Evolutionary conservation across 2,888 invertebrate species (phyloP).

Genomic region (Phaedon cochleariae): DNA sequence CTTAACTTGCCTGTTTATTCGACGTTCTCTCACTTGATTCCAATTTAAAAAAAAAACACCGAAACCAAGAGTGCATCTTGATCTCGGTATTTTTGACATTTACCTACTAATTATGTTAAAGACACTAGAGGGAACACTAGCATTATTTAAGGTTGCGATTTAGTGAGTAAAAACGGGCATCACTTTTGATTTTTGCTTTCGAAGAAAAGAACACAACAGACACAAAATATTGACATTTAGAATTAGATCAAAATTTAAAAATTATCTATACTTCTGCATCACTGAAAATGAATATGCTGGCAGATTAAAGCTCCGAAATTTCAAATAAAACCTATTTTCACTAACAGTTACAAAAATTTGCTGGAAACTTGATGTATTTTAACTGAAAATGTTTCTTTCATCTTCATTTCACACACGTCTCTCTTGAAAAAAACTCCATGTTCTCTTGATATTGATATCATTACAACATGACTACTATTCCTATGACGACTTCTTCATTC

Average conservation of each 20-base stretch:
- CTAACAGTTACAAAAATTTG: no score
- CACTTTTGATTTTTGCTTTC: conserved; percentile 26
- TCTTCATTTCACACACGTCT: no score
- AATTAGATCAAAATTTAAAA: not conserved
- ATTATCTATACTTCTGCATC: not conserved
- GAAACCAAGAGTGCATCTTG: conserved; percentile 8
- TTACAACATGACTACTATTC: no score
- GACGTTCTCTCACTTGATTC: conserved; percentile 26
- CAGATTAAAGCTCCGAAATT: not conserved
- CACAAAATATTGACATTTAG: conserved; percentile 9
- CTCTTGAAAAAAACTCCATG: not conserved
- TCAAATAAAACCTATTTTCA: no score
- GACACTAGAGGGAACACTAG: conserved; percentile 35
- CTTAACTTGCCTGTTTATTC: conserved; percentile 47
- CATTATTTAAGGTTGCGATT: conserved; percentile 34
- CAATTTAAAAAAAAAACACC: conserved; percentile 13
- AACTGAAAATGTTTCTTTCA: no score
- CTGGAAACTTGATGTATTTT: no score
- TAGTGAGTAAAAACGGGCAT: conserved; percentile 40
- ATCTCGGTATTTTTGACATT: conserved; percentile 16
- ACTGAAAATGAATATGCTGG: not conserved
- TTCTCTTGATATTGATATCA: no score
- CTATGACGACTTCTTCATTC: no score
- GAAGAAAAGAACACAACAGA: conserved; percentile 19
- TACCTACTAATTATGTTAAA: conserved; percentile 26